Base-by-base conservation (phyloP, 2,797 vertebrate genomes). In the Brachyrhaphis roseni region DNA sequence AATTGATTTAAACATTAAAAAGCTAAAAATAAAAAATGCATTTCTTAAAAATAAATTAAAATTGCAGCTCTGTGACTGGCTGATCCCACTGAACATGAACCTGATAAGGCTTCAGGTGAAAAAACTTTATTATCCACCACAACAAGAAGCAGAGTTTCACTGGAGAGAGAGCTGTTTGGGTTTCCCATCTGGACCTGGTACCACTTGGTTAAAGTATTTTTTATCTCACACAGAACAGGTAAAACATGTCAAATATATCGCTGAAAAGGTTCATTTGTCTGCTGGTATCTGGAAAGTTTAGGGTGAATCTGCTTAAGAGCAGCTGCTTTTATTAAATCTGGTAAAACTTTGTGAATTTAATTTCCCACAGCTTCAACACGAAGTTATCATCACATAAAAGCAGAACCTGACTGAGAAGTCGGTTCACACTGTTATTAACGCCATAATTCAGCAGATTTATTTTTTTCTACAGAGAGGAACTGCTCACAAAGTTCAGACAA, bases 371-470 rank as follows among this genome's bases (percentile, higher is more conserved):
- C 45, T 72, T 70, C n/a, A 47, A 31, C 70, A 28, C 5, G 7
- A n/a, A 47, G 66, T 70, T 70, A 70, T 70, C 39, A n/a, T 43
- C 23, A 43, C 39, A 70, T 70, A 70, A 70, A 70, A 70, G 23
- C 23, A 43, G 39, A 68, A 73, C 46, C 16, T 73, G 72, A 73
- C 11, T 51, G 49, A 73, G 1, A 53, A 70, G 39, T 43, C 66
- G 26, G 31, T 39, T 74, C 47, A 74, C 10, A 26, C 7, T 1
- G 49, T 43, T 49, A 57, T 71, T 51, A 72, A 31, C 6, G 13
- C 57, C 62, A 11, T 64, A 13, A 62, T 70, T 41, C 23, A 46
- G 15, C 28, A 23, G 59, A 11, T 57, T 86, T 71, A 72, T 81
- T 51, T 72, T 18, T 71, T 20, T 82, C 71, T 36, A 70, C 77